A percentile compares a stretch with the other conserved stretches of the same genome.
Conservation (phyloP, 1,140 invertebrate genomes). For the Euwallacea similis region DNA sequence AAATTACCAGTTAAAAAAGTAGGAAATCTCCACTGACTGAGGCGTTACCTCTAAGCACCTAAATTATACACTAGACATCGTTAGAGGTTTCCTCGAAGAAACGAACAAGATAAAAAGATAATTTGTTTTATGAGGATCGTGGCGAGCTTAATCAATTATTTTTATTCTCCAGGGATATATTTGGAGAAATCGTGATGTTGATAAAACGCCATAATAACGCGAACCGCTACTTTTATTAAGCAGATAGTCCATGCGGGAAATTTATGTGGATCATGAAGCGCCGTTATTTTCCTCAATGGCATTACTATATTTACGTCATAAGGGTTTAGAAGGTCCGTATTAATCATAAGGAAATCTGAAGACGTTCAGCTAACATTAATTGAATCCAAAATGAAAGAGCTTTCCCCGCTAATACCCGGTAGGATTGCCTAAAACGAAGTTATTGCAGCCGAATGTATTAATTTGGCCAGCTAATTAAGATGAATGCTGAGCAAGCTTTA, state of each 20-base stretch:
- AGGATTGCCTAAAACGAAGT: constrained; percentile 5
- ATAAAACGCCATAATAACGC: constrained; percentile 20
- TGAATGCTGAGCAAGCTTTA: constrained; percentile 14
- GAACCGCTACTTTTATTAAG: constrained; percentile 23
- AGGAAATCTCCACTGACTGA: background rate
- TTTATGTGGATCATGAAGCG: constrained; percentile 11
- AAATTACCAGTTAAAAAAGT: background rate
- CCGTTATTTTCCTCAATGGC: constrained; percentile 1
- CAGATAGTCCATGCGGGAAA: constrained; percentile 16
- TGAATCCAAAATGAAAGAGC: constrained; percentile 2
- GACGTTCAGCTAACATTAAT: background rate
- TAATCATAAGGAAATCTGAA: background rate
- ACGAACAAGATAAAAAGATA: constrained; percentile 23
- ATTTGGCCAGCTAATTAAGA: constrained; percentile 14
- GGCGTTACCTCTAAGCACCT: background rate
- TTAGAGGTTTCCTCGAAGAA: constrained; percentile 14
- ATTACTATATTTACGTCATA: constrained; percentile 6
- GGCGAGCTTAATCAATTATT: constrained; percentile 25
- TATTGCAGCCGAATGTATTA: constrained; percentile 13
- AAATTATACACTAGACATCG: constrained; percentile 13
- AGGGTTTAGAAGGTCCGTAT: background rate
- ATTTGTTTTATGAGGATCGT: constrained; percentile 25
- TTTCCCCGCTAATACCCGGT: constrained; percentile 1
- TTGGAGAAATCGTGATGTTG: constrained; percentile 20
- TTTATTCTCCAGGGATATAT: constrained; percentile 18